phyloP scores from a whole-genome alignment of 2,113 vertebrate genomes.

The Mustelus asterias region DNA sequence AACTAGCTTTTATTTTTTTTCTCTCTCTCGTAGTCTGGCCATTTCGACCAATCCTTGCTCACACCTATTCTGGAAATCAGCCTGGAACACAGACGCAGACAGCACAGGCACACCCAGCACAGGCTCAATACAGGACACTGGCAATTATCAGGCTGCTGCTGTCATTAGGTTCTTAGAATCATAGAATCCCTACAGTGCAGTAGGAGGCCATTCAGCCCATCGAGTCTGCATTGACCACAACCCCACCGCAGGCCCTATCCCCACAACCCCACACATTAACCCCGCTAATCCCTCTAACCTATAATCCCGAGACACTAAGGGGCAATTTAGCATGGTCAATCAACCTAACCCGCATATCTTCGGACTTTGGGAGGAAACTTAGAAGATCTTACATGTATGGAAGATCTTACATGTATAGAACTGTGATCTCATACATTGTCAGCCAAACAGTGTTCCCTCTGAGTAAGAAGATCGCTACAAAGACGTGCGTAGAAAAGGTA shows the following conservation, averaged over 20 bases:
- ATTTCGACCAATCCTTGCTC: too few species aligned
- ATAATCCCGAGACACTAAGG: too few species aligned
- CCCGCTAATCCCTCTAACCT: too few species aligned
- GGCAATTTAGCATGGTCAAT: too few species aligned
- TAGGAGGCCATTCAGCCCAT: too few species aligned
- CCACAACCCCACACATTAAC: too few species aligned
- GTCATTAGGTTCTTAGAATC: background rate
- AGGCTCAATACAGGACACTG: background rate
- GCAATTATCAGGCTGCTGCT: background rate
- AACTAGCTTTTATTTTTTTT: background rate
- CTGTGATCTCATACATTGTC: background rate
- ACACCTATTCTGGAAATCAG: background rate
- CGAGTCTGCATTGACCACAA: too few species aligned
- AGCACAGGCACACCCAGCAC: background rate
- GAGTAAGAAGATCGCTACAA: background rate
- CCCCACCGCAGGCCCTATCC: too few species aligned
- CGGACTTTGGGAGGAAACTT: too few species aligned
- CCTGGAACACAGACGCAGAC: background rate
- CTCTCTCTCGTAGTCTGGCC: background rate
- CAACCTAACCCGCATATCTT: too few species aligned
- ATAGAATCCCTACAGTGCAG: too few species aligned
- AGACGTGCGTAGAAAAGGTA: background rate
- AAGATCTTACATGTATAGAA: background rate
- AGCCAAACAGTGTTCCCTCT: background rate
- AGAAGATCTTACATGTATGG: too few species aligned